Conservation (phyloP, 2,797 vertebrate species). For the Naso thynnoides region DNA sequence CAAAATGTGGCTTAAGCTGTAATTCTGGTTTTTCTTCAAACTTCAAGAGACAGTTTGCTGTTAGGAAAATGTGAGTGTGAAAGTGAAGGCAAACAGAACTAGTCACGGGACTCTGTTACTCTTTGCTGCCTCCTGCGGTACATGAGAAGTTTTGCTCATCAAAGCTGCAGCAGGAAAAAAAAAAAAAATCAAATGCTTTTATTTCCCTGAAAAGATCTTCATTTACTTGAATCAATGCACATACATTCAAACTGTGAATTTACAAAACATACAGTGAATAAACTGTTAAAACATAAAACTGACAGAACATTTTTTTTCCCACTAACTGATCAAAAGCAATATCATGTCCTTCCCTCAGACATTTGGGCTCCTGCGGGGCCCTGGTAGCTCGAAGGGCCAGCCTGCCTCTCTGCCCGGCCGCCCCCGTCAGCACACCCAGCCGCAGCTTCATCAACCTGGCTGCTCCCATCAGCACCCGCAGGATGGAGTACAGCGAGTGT, state of each 20-base stretch:
- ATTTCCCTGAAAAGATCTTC: neutral
- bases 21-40: neutral
- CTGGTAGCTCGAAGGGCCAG: constrained; percentile 47
- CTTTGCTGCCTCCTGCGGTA: no score
- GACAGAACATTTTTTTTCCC: neutral
- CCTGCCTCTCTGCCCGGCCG: constrained; percentile 32
- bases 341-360: constrained; percentile 50
- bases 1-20: rapidly evolving
- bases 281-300: no score
- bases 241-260: neutral
- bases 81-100: no score
- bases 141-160: no score
- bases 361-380: constrained; percentile 67
- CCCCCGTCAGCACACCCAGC: constrained; percentile 36
- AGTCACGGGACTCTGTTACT: no score
- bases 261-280: neutral
- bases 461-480: constrained; percentile 65
- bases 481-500: constrained; percentile 83
- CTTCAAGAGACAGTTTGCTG: no score
- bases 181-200: no score
- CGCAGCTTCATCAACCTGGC: constrained; percentile 83
- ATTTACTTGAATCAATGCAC: no score
- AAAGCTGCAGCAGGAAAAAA: no score
- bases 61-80: no score
- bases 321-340: no score